Base-by-base conservation (phyloP, 2,113 vertebrate species). In the Procapra przewalskii region DNA sequence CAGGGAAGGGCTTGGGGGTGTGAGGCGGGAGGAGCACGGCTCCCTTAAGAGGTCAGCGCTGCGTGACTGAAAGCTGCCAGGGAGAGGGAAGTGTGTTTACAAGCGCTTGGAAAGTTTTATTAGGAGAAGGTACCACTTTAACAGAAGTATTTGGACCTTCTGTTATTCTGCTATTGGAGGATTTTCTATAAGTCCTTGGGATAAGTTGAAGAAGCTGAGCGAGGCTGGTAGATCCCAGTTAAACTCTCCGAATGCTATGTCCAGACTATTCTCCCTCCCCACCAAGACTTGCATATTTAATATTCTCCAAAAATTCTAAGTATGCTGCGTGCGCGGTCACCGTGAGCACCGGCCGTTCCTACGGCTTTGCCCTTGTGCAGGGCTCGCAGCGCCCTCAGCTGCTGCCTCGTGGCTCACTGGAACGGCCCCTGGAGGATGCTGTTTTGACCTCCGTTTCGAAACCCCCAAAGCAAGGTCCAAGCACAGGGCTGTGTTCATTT, bases 311-410 rank as follows among this genome's bases (percentile, higher is more conserved):
- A 82, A 91, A 83, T 67, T 67, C 81, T 15, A n/a, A 50, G 48
- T 16, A 33, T 77, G n/a, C 57, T 36, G 60, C 7, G 3, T 21
- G 31, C 40, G 2, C 1, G 17, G 43, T 55, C 21, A 2, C 75
- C 2, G 0, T 9, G 48, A 75, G 14, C 1, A 0, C 55, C 5
- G 8, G 14, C 12, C 2, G 0, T 27, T 48, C 81, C 54, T 77
- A 10, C 12, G 5, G 1, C 33, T 16, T 25, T 3, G 5, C 48
- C 7, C 27, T 36, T 19, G 11, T 2, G 1, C 0, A 0, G 21
- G 14, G 13, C 54, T 14, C 6, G 8, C 5, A 0, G 16, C 1
- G 0, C 50, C 71, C 43, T 48, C 45, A 0, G 1, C 0, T 0
- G 3, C 2, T 25, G 43, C 33, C 54, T 4, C 6, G 0, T 9